These are phyloP conservation scores for Arbacia lixula DNA, from an alignment of 53 echinoderm and acorn worm genomes.

Conservation along the genomic window DNA sequence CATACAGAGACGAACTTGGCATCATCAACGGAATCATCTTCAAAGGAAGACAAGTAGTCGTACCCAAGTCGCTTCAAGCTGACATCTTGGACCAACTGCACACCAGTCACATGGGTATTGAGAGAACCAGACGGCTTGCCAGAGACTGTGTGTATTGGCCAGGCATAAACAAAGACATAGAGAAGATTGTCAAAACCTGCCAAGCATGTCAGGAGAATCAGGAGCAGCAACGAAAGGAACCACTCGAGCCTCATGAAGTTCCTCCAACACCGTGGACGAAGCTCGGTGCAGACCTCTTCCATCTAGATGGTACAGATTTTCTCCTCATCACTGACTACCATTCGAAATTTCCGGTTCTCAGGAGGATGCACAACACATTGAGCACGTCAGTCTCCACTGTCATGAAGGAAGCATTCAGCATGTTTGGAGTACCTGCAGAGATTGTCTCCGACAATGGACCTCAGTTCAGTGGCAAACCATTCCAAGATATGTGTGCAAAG, in stretches of 20 bases:
- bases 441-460: conserved; percentile 46
- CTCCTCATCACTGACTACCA: conserved; percentile 59
- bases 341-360: conserved; percentile 49
- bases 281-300: conserved; percentile 41
- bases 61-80: conserved; percentile 50
- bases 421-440: conserved; percentile 22
- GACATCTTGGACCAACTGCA: conserved; percentile 61
- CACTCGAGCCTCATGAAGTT: conserved; percentile 50
- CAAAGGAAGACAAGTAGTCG: conserved; percentile 64
- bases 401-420: conserved; percentile 39
- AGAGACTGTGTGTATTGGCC: conserved; percentile 75
- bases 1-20: conserved; percentile 63
- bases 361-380: background rate
- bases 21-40: conserved; percentile 61
- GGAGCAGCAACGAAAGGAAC: conserved; percentile 50
- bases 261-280: conserved; percentile 46
- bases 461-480: conserved; percentile 21
- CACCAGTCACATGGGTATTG: conserved; percentile 55
- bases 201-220: conserved; percentile 39
- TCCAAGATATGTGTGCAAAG: conserved; percentile 5
- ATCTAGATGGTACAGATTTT: conserved; percentile 29
- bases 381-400: conserved; percentile 33
- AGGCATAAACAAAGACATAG: conserved; percentile 51
- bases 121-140: conserved; percentile 66
- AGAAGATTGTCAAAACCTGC: conserved; percentile 35